Conservation (phyloP, 2,888 invertebrate genomes). For the Acanthacorydalis orientalis region DNA sequence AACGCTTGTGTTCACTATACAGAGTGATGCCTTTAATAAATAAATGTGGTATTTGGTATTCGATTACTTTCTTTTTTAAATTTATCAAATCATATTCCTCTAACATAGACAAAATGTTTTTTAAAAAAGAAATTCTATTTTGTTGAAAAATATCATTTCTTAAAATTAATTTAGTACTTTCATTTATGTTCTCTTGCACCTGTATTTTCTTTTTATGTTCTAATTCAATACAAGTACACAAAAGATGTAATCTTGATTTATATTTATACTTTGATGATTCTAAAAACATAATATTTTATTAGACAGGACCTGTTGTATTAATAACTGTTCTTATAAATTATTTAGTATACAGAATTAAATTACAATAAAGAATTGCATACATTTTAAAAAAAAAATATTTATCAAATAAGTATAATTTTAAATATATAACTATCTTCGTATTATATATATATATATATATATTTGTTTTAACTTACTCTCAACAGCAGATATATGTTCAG, state of each 20-base stretch:
- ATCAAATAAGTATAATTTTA: too few species aligned
- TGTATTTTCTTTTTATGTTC: neutral
- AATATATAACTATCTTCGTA: neutral
- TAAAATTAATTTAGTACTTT: too few species aligned
- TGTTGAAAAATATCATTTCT: neutral
- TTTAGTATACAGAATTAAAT: too few species aligned
- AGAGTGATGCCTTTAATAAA: constrained; percentile 2
- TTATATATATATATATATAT: too few species aligned
- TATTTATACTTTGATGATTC: neutral
- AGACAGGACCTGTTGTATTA: neutral
- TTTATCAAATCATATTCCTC: neutral
- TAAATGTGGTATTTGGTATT: constrained; percentile 2
- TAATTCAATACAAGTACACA: neutral
- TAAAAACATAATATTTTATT: neutral
- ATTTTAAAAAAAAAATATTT: too few species aligned
- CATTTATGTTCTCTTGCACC: too few species aligned
- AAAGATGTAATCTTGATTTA: neutral
- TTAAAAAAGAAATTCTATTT: neutral
- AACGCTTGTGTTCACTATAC: neutral
- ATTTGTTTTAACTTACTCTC: constrained; percentile 1
- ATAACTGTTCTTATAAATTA: too few species aligned
- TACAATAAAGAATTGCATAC: too few species aligned
- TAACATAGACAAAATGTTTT: neutral
- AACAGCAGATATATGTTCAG: neutral
- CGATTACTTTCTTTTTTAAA: neutral